Evolutionary conservation across 2,113 vertebrate species (phyloP).

Genomic region (Bungarus multicinctus): DNA sequence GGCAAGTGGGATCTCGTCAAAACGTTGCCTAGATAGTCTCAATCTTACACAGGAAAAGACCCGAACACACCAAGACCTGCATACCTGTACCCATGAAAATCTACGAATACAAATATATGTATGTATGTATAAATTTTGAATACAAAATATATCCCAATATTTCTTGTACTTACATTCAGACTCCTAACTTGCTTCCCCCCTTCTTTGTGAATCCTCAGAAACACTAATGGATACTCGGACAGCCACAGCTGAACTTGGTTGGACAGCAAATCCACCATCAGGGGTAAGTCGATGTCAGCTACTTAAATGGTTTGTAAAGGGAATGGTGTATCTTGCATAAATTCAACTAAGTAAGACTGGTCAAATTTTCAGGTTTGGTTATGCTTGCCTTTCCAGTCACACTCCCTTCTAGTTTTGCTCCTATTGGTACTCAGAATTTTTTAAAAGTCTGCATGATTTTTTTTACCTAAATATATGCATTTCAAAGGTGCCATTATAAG

Average conservation of each 20-base stretch:
- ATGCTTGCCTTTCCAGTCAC: not conserved
- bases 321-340: not conserved
- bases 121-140: too few species aligned
- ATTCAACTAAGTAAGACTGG: not conserved
- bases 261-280: slow-evolving; percentile 94
- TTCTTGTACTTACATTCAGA: rapidly evolving
- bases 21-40: too few species aligned
- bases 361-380: not conserved
- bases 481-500: not conserved
- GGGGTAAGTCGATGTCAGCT: slow-evolving; percentile 81
- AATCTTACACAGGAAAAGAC: too few species aligned
- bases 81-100: too few species aligned
- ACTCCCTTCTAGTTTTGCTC: not conserved
- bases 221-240: slow-evolving; percentile 97
- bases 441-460: not conserved
- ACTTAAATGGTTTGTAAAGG: not conserved
- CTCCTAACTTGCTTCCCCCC: not conserved
- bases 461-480: not conserved
- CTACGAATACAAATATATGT: too few species aligned
- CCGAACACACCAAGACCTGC: too few species aligned
- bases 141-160: not conserved
- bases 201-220: slow-evolving; percentile 74
- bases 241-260: slow-evolving; percentile 96
- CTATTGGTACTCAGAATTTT: not conserved
- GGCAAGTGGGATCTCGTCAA: too few species aligned